phyloP scores from a whole-genome alignment of 2,888 invertebrate species.

The Standfussiana lucernea region DNA sequence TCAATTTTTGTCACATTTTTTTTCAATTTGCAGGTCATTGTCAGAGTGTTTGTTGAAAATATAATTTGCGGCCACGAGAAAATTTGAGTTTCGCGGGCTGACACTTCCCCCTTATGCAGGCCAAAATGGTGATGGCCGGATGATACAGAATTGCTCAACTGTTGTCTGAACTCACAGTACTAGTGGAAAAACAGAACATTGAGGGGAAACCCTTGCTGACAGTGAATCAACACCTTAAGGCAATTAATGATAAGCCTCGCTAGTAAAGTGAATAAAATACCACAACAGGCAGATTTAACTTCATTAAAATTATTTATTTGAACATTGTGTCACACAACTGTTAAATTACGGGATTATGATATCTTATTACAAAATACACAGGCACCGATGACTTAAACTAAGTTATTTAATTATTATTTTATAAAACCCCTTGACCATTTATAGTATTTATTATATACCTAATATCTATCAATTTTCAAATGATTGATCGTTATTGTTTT shows the following conservation, averaged over 20 bases:
- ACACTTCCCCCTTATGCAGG: no score
- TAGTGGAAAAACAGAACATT: neutral
- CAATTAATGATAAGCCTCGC: no score
- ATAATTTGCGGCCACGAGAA: no score
- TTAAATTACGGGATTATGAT: conserved; percentile 18
- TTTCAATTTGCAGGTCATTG: no score
- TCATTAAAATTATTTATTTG: conserved; percentile 58
- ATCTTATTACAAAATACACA: conserved; percentile 38
- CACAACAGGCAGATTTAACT: conserved; percentile 38
- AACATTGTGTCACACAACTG: conserved; percentile 38
- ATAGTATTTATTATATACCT: neutral
- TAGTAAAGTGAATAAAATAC: conserved; percentile 13
- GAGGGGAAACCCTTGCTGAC: neutral
- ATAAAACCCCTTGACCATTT: conserved; percentile 64
- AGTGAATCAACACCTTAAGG: neutral
- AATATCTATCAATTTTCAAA: neutral
- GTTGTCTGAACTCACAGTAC: neutral
- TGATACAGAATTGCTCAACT: neutral
- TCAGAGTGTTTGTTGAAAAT: no score
- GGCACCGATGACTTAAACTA: conserved; percentile 42
- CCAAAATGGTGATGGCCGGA: neutral
- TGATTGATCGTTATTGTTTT: neutral
- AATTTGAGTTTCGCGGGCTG: no score
- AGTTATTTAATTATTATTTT: neutral
- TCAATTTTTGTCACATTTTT: no score